A percentile compares a stretch with the other conserved stretches of the same genome.
Conservation (phyloP, 2,888 invertebrate genomes). For the Oeneis ivallda region DNA sequence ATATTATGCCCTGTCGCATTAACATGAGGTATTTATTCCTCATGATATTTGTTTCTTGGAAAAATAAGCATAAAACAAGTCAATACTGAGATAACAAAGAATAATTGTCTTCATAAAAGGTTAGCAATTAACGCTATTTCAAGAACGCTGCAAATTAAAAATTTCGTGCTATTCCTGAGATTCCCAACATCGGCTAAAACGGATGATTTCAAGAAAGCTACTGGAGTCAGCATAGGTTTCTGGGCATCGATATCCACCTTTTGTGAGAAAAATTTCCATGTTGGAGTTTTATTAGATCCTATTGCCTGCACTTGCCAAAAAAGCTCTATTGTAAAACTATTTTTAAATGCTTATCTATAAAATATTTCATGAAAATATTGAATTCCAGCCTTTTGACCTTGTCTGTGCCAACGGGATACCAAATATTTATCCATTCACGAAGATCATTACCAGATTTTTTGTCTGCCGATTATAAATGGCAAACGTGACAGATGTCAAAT, state of each 20-base stretch:
- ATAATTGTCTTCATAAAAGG: background rate
- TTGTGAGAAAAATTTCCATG: too few species aligned
- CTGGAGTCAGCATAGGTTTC: too few species aligned
- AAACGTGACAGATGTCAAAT: slow-evolving; percentile 28
- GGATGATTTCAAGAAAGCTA: too few species aligned
- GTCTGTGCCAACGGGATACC: background rate
- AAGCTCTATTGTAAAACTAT: too few species aligned
- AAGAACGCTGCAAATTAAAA: background rate
- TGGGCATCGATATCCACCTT: too few species aligned
- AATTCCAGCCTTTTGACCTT: slow-evolving; percentile 1
- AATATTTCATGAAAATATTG: background rate
- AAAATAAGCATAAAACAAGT: background rate
- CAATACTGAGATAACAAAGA: background rate
- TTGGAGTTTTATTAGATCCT: too few species aligned
- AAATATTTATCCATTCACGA: slow-evolving; percentile 11
- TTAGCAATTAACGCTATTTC: background rate
- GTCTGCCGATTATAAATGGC: slow-evolving; percentile 21
- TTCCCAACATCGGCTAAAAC: too few species aligned
- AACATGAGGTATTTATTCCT: too few species aligned
- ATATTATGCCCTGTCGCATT: background rate
- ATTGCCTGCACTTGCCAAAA: too few species aligned
- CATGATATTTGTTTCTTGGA: background rate
- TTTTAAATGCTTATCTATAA: too few species aligned
- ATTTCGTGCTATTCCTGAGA: background rate
- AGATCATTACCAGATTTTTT: slow-evolving; percentile 14